A percentile compares a stretch with the other conserved stretches of the same genome.
phyloP scores from a whole-genome alignment of 2,888 invertebrate genomes.

The Watsonalla cultraria region DNA sequence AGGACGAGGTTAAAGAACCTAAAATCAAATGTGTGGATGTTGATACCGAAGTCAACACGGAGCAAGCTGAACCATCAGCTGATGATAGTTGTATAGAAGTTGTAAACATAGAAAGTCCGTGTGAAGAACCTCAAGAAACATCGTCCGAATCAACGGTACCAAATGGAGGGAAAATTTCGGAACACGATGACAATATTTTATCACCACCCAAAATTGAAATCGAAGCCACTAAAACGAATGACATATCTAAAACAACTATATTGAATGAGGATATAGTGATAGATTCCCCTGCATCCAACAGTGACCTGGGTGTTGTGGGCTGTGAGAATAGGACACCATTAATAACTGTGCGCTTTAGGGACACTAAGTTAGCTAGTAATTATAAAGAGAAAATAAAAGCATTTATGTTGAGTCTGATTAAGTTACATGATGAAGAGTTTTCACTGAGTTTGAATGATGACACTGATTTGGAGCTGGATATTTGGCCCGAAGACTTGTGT shows the following conservation, averaged over 20 bases:
- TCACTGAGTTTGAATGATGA: slow-evolving; percentile 42
- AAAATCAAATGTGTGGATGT: slow-evolving; percentile 48
- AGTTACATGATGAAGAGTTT: slow-evolving; percentile 41
- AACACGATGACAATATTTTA: slow-evolving; percentile 19
- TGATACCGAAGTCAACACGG: slow-evolving; percentile 17
- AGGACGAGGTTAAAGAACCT: slow-evolving; percentile 60
- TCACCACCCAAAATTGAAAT: slow-evolving; percentile 18
- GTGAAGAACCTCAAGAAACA: slow-evolving; percentile 24
- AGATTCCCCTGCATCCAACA: slow-evolving; percentile 56
- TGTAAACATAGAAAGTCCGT: slow-evolving; percentile 31
- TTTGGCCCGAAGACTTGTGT: slow-evolving; percentile 61
- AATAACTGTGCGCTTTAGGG: slow-evolving; percentile 66
- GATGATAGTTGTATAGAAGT: slow-evolving; percentile 31
- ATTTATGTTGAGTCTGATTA: slow-evolving; percentile 65
- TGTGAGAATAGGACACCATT: slow-evolving; percentile 63
- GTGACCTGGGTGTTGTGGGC: slow-evolving; percentile 52
- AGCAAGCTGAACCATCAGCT: slow-evolving; percentile 17
- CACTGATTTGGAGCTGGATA: slow-evolving; percentile 57
- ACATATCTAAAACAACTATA: slow-evolving; percentile 39
- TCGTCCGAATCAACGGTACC: slow-evolving; percentile 19
- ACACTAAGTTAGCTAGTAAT: slow-evolving; percentile 54
- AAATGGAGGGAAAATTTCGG: slow-evolving; percentile 67
- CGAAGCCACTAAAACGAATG: slow-evolving; percentile 22
- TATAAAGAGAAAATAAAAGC: slow-evolving; percentile 68
- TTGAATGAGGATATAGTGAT: slow-evolving; percentile 55